Conservation (phyloP, 2,797 vertebrate genomes). For the Rachycentron canadum region DNA sequence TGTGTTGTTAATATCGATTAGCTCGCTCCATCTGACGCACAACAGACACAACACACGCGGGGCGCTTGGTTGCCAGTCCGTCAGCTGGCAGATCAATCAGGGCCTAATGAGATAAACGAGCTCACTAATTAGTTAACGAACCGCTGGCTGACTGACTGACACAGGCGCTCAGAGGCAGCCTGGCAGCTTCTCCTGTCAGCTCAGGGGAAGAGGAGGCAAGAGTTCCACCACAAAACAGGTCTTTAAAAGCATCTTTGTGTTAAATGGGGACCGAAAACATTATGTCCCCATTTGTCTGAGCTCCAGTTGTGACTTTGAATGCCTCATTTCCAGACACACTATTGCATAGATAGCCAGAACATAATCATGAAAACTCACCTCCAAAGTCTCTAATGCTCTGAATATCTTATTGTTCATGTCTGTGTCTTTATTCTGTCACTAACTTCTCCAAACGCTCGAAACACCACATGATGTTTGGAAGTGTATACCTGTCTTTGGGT, state of each 20-base stretch:
- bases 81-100: conserved; percentile 77
- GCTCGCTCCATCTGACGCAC: conserved; percentile 45
- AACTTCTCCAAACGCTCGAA: too few species aligned
- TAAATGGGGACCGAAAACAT: not conserved
- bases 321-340: not conserved
- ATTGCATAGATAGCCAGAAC: not conserved
- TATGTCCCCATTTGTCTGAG: not conserved
- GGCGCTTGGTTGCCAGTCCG: conserved; percentile 55
- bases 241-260: conserved; percentile 1
- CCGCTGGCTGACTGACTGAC: conserved; percentile 64
- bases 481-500: too few species aligned
- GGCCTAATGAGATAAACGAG: conserved; percentile 78
- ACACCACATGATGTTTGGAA: too few species aligned
- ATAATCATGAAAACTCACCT: too few species aligned
- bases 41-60: conserved; percentile 47
- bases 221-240: not conserved
- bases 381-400: too few species aligned
- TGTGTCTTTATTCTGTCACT: too few species aligned
- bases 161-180: conserved; percentile 27
- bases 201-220: not conserved
- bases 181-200: conserved; percentile 36
- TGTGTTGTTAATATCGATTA: conserved; percentile 72
- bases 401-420: too few species aligned
- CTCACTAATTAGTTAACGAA: conserved; percentile 75
- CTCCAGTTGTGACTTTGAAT: not conserved